These are phyloP conservation scores for Caenorhabditis panamensis DNA, from an alignment of 2,888 invertebrate genomes.

Conservation along the genomic window DNA sequence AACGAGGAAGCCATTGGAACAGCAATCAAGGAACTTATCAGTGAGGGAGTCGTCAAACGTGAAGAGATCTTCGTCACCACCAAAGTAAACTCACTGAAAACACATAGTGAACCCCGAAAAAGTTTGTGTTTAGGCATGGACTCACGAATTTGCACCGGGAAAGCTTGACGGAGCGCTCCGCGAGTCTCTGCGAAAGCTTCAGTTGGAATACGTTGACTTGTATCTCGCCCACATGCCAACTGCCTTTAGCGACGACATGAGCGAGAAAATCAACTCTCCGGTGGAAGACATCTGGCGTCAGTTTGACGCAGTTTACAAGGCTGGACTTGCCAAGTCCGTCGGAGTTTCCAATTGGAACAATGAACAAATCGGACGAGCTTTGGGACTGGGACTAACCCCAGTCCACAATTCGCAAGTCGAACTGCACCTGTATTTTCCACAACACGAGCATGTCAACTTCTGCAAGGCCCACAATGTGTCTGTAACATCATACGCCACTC, in stretches of 20 bases:
- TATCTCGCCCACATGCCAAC: constrained; percentile 90
- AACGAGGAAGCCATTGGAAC: constrained; percentile 88
- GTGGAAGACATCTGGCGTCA: constrained; percentile 13
- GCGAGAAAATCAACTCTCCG: neutral
- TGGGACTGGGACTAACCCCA: constrained; percentile 65
- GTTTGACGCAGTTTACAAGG: constrained; percentile 82
- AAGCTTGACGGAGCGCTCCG: constrained; percentile 40
- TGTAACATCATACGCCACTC: constrained; percentile 81
- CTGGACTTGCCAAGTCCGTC: constrained; percentile 85
- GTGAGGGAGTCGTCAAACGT: constrained; percentile 86
- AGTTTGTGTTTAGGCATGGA: constrained; percentile 60
- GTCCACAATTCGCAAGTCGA: constrained; percentile 86
- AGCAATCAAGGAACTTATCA: constrained; percentile 87
- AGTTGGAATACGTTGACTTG: constrained; percentile 89
- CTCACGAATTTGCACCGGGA: constrained; percentile 44
- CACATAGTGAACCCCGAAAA: too few species aligned
- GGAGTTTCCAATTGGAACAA: constrained; percentile 88
- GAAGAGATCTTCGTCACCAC: constrained; percentile 91
- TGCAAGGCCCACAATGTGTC: constrained; percentile 85
- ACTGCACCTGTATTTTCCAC: constrained; percentile 88
- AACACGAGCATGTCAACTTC: constrained; percentile 84
- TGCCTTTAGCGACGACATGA: constrained; percentile 74
- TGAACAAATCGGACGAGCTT: constrained; percentile 86
- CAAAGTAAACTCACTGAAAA: constrained; percentile 86
- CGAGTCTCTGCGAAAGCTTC: constrained; percentile 85